phyloP scores from a whole-genome alignment of 2,797 vertebrate species.

The Otolemur crassicaudatus region DNA sequence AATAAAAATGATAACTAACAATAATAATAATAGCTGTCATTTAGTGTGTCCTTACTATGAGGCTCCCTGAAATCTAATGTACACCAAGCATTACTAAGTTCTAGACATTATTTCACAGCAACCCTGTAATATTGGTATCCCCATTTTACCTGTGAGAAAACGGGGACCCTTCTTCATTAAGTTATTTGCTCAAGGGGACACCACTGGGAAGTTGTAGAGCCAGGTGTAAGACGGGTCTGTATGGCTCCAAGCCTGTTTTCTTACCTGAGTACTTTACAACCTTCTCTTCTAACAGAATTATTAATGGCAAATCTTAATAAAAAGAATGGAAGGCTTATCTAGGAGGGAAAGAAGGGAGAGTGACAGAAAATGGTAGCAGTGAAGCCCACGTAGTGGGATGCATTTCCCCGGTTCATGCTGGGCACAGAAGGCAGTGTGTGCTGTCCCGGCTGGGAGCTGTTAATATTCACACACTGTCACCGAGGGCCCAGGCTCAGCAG shows the following conservation, averaged over 20 bases:
- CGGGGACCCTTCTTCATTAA: background rate
- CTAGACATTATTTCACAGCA: background rate
- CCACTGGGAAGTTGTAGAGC: background rate
- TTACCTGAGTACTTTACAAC: conserved; percentile 30
- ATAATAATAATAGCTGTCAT: background rate
- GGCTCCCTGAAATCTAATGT: background rate
- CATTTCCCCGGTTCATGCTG: background rate
- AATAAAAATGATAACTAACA: background rate
- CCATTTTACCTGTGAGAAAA: background rate
- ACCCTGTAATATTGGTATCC: background rate
- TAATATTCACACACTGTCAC: background rate
- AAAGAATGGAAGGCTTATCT: background rate
- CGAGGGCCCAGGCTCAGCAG: background rate
- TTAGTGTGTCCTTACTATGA: background rate
- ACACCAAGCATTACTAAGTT: background rate
- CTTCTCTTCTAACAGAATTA: conserved; percentile 6
- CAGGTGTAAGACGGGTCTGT: background rate
- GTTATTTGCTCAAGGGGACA: background rate
- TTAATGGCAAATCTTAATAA: conserved; percentile 44
- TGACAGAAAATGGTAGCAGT: conserved; percentile 39
- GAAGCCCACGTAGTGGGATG: background rate
- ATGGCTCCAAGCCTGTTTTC: background rate
- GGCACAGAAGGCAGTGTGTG: background rate
- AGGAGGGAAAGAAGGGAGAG: background rate
- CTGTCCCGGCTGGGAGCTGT: conserved; percentile 39